A percentile compares a stretch with the other conserved stretches of the same genome.
Evolutionary conservation across 1,140 invertebrate species (phyloP).

Genomic region (Adoxophyes honmai): DNA sequence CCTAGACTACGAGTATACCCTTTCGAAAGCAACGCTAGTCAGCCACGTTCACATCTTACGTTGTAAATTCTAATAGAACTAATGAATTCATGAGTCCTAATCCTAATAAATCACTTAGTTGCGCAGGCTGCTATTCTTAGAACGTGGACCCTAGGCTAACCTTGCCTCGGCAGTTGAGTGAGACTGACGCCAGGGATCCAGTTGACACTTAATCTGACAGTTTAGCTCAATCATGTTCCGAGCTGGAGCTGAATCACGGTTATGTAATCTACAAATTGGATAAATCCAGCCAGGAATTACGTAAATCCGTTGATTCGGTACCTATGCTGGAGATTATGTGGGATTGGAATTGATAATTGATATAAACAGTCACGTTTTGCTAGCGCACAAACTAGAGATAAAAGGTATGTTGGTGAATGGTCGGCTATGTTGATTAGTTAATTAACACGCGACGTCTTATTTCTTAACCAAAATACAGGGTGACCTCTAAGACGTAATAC

Average conservation of each 20-base stretch:
- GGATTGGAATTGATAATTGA: too few relatives aligned
- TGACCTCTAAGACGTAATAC: too few relatives aligned
- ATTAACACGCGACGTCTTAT: too few relatives aligned
- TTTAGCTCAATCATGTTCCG: conserved; percentile 8
- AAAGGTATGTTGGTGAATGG: too few relatives aligned
- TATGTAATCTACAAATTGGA: conserved; percentile 10
- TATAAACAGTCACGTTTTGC: too few relatives aligned
- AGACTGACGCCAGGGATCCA: background rate
- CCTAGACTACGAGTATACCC: too few relatives aligned
- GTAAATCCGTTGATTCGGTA: too few relatives aligned
- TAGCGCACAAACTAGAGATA: too few relatives aligned
- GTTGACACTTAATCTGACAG: conserved; percentile 2
- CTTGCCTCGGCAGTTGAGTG: background rate
- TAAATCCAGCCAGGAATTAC: conserved; percentile 2
- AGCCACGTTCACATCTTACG: background rate
- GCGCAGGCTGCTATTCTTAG: background rate
- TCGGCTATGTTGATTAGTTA: too few relatives aligned
- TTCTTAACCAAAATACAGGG: too few relatives aligned
- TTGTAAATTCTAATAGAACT: conserved; percentile 5
- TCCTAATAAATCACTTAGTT: conserved; percentile 1
- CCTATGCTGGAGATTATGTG: too few relatives aligned
- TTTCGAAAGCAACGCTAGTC: background rate
- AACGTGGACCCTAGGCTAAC: conserved; percentile 7
- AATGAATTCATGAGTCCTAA: conserved; percentile 10
- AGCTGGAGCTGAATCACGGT: conserved; percentile 7